Evolutionary conservation across 1,140 invertebrate genomes (phyloP).

Genomic region (Drosophila miranda): DNA sequence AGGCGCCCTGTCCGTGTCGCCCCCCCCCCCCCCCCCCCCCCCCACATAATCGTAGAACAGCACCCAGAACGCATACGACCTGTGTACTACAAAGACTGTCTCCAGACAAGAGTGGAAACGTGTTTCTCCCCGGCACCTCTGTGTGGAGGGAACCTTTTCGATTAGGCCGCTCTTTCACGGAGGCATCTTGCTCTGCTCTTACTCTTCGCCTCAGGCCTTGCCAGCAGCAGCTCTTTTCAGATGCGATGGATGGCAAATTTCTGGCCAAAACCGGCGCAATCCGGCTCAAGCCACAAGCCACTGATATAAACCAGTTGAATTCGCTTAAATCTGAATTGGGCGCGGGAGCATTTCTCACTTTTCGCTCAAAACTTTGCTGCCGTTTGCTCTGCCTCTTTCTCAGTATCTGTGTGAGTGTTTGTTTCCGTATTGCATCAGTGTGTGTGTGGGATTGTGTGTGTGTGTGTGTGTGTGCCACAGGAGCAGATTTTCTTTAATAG

Average conservation of each 20-base stretch:
- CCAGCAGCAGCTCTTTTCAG: slow-evolving; percentile 11
- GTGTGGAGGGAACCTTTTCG: too few relatives aligned
- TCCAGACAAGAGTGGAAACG: too few relatives aligned
- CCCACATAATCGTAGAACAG: background rate
- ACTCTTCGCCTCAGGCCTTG: background rate
- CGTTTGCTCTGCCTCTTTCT: slow-evolving; percentile 1
- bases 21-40: too few relatives aligned
- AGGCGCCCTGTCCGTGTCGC: too few relatives aligned
- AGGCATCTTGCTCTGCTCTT: background rate
- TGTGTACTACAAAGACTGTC: slow-evolving; percentile 1
- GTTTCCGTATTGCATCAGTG: slow-evolving; percentile 2
- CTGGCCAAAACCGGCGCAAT: slow-evolving; percentile 70
- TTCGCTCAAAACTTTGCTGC: slow-evolving; percentile 41
- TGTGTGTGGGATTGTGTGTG: slow-evolving; percentile 16
- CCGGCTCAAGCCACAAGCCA: slow-evolving; percentile 51
- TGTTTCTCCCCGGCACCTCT: too few relatives aligned
- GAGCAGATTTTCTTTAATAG: slow-evolving; percentile 47
- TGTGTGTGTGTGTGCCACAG: slow-evolving; percentile 21
- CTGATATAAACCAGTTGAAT: slow-evolving; percentile 77
- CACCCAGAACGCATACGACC: slow-evolving; percentile 11
- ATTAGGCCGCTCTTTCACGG: too few relatives aligned
- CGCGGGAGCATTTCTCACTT: slow-evolving; percentile 21
- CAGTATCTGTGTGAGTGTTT: slow-evolving; percentile 1
- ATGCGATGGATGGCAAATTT: slow-evolving; percentile 35
- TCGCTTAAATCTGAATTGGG: slow-evolving; percentile 65